Conservation (phyloP, 2,888 invertebrate species). For the Hirtodrosophila cameraria region DNA sequence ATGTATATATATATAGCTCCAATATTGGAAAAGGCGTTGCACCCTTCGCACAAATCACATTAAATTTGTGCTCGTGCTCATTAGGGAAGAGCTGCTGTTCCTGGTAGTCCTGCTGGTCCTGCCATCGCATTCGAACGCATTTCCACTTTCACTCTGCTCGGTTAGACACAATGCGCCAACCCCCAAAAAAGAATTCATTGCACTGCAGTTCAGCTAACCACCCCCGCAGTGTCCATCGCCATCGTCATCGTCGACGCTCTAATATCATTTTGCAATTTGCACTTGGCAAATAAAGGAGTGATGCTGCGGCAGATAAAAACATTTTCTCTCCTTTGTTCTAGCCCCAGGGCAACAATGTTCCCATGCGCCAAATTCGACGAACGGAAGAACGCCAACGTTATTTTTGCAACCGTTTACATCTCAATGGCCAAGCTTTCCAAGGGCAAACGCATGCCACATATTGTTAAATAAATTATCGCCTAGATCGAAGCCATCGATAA, state of each 20-base stretch:
- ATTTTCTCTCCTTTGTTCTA: conserved; percentile 65
- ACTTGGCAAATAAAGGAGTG: conserved; percentile 80
- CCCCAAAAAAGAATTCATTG: no score
- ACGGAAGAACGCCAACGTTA: conserved; percentile 8
- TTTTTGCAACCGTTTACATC: conserved; percentile 61
- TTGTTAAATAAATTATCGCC: conserved; percentile 79
- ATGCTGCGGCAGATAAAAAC: conserved; percentile 73
- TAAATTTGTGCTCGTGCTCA: conserved; percentile 77
- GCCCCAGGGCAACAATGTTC: conserved; percentile 47
- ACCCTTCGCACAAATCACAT: conserved; percentile 74
- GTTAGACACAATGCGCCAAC: conserved; percentile 53
- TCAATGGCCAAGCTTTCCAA: conserved; percentile 57
- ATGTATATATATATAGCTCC: conserved; percentile 4
- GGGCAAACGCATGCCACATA: conserved; percentile 62
- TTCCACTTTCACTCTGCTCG: conserved; percentile 61
- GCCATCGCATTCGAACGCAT: conserved; percentile 25
- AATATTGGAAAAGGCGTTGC: conserved; percentile 52
- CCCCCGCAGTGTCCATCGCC: conserved; percentile 39
- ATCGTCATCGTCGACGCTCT: conserved; percentile 30
- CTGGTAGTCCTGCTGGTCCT: conserved; percentile 47
- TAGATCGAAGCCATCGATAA: conserved; percentile 57
- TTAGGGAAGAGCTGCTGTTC: conserved; percentile 65
- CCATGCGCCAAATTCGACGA: conserved; percentile 27
- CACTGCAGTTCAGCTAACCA: conserved; percentile 58
- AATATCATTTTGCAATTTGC: conserved; percentile 82